Base-by-base conservation (phyloP, 37 sponge, comb jelly and placozoan species). In the Petrosia ficiformis region DNA sequence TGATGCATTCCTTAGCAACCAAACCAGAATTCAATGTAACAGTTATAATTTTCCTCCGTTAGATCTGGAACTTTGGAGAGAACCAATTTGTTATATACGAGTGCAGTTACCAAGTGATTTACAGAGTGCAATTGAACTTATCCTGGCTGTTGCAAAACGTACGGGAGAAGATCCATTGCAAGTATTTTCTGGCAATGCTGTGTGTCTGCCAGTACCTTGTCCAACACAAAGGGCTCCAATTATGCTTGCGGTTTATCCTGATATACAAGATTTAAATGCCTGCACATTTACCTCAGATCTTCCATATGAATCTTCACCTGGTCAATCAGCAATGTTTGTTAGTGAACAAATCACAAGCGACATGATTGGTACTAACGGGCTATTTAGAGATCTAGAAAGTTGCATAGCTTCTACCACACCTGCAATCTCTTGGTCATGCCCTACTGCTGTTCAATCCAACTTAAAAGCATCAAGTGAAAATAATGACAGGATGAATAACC, bases 1-100 rank as follows among this genome's bases (percentile, higher is more conserved):
- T 0, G 76, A 85, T 80, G 93, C 93, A 10, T 88, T 93, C 72
- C 71, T 68, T n/a, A 44, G 59, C 31, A 76, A 71, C 58, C 71
- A 80, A 66, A 70, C 72, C 11, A 60, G 81, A 19, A 57, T 76
- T 21, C 1, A 35, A 8, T 87, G 87, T 42, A 5, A 71, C 6
- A 41, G 28, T 43, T 34, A 57, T 24, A 34, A 8, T 48, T 14
- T 84, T 1, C 78, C 78, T 32, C 32, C 67, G 21, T 25, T 84
- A 0, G 73, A 77, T 25, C 69, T 84, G 2, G 29, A 21, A 1
- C 31, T 21, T 1, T 84, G 68, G 63, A 19, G 30, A 8, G 85
- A 84, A 63, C 61, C 48, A 5, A 33, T 28, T 40, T 77, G 84
- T 60, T 82, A 57, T 42, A 16, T 43, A 4, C 72, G 72, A 44